Evolutionary conservation across 2,888 invertebrate species (phyloP), one percentile per base, ranked within the genome.

Genomic region (Tribolium freemani): DNA sequence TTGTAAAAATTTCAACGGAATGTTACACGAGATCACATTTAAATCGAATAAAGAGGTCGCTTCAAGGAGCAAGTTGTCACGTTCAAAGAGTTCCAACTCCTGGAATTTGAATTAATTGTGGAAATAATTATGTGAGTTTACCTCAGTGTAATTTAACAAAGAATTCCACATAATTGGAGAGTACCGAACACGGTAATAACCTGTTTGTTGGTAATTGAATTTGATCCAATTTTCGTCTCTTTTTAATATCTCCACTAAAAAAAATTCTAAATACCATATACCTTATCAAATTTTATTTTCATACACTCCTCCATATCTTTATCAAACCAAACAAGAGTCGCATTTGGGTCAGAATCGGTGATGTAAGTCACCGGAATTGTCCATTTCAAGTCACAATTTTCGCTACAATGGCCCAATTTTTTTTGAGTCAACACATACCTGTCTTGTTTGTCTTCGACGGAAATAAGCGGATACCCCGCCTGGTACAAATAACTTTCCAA

Each of bases 401-500:
- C 48, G 5, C 6, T 6, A n/a, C n/a, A 9, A 6, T 91, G 89
- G 83, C 93, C 87, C 85, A 94, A 95, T 74, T 94, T 88, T 63
- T 89, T 87, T 82, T 96, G 96, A 0, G 89, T 91, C 2, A 95
- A 84, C 3, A 87, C 87, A 71, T 89, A 91, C 0, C 84, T 86
- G 84, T 87, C 74, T 83, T 81, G 48, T 83, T 84, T 85, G 50
- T 85, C 87, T 0, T 82, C 83, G 0, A 94, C 91, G 0, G 87
- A 88, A 2, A 96, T 87, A 0, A 96, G 88, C 0, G 96, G 96
- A 78, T 91, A 93, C 0, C 96, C 95, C 91, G 92, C 94, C 85
- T 96, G 96, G 56, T 90, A 89, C 0, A 95, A 94, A 94, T 95
- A 96, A 0, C 94, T 95, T 81, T 94, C 92, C 92, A 96, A 93